Evolutionary conservation across 2,113 vertebrate species (phyloP), one percentile per base, ranked within the genome.

Genomic region (Cathartes aura): DNA sequence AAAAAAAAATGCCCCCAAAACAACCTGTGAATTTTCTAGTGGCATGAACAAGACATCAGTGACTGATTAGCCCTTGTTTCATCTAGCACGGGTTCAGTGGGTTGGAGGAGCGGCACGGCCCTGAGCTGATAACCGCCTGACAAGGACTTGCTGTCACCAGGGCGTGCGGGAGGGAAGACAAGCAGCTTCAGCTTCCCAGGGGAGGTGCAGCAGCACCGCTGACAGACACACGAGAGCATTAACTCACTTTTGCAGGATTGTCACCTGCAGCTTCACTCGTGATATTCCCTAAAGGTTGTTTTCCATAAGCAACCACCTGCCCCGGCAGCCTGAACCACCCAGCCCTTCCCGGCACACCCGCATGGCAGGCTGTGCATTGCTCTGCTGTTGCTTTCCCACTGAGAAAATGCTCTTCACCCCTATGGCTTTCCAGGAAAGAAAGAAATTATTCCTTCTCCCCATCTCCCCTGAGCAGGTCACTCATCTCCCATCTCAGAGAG

Each of bases 341-440:
- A 48, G 19, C 9, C 34, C n/a, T 58, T 40, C 60, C 27, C 8
- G 2, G 9, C 7, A 3, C 32, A 32, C 16, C 45, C 3, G 0
- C 4, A 4, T 1, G 9, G 32, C 36, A 26, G 63, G 30, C 64
- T 56, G 29, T 6, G 38, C 52, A 66, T 56, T 8, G 1, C 30
- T 24, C 45, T 19, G 21, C 30, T 73, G 5, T 8, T 26, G 34
- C 56, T 40, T 36, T 76, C 47, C 74, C 13, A 12, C 16, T 18
- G 18, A 48, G 24, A 62, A 81, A 48, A 5, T 5, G 5, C 24
- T 29, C 29, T 30, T 82, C 59, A 42, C 40, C 36, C 34, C 30
- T 6, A 8, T 21, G 36, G 27, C 32, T 73, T 89, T 40, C n/a
- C 42, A 68, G 21, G 34, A 45, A 80, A n/a, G 14, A 36, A 19